Evolutionary conservation across 1,140 invertebrate genomes (phyloP), one percentile per base, ranked within the genome.

Genomic region (Brachionus calyciflorus): DNA sequence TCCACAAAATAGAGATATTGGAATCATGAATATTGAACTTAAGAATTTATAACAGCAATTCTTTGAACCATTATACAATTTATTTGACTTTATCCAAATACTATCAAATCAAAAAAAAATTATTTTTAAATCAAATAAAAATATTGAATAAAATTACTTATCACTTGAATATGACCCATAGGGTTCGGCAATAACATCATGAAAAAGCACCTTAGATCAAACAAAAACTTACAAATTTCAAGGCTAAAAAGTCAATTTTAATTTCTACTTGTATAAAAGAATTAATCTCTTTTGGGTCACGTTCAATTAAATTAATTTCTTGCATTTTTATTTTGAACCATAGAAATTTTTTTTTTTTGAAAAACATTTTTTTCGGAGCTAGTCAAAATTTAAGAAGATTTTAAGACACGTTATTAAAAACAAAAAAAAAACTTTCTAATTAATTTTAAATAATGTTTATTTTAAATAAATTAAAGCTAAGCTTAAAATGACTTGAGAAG

Each of bases 141-240:
- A n/a, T n/a, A n/a, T n/a, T n/a, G n/a, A n/a, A n/a, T n/a, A n/a
- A n/a, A n/a, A n/a, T n/a, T n/a, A n/a, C n/a, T n/a, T n/a, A n/a
- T n/a, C n/a, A n/a, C n/a, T n/a, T n/a, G n/a, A n/a, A n/a, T n/a
- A n/a, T n/a, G n/a, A n/a, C n/a, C 0, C 17, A 6, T 69, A 17
- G 14, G 63, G 63, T 33, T 69, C 63, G 37, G 63, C 63, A 69
- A 69, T 21, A 5, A 44, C 63, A 69, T 69, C 26, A 5, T 28
- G 7, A 28, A 69, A 69, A 14, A 40, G 17, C 21, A 69, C 40
- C 63, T 69, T 69, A 19, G 41, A 14, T 17, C 14, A 48, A 69
- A 14, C 14, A 9, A 24, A 14, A 24, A 69, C 4, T 40, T 37
- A 1, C 7, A 69, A 5, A 37, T 37, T 37, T 37, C 4, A 37